Percentiles rank a stretch among this genome's conserved stretches.
Conservation (phyloP, 2,113 vertebrate species). For the Strix aluco region DNA sequence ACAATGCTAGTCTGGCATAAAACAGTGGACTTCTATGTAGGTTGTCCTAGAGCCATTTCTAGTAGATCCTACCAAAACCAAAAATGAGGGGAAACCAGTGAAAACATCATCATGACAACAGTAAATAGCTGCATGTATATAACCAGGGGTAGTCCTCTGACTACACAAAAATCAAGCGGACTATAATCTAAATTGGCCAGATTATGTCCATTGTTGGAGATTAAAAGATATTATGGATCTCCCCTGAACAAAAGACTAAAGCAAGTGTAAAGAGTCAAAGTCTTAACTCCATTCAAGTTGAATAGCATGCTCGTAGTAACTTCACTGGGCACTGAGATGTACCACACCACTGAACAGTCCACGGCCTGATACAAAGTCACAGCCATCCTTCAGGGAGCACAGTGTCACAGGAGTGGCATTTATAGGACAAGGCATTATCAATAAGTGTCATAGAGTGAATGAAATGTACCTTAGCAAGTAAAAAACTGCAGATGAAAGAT, state of each 20-base stretch:
- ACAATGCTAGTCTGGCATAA: not conserved
- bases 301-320: not conserved
- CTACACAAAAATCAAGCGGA: not conserved
- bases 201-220: not conserved
- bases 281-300: not conserved
- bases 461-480: not conserved
- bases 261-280: not conserved
- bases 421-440: not conserved
- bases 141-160: not conserved
- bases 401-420: not conserved
- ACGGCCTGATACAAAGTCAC: not conserved
- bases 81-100: not conserved
- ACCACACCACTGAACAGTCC: not conserved
- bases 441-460: not conserved
- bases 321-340: not conserved
- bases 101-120: not conserved
- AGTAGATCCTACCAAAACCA: not conserved
- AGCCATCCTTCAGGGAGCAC: not conserved
- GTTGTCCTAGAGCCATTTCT: not conserved
- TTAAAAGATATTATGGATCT: not conserved
- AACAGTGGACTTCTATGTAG: not conserved
- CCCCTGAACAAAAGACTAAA: not conserved
- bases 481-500: constrained; percentile 23
- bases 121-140: not conserved
- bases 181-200: not conserved